Evolutionary conservation across 1,140 invertebrate species (phyloP), one percentile per base, ranked within the genome.

Genomic region (Rhagoletis zephyria): DNA sequence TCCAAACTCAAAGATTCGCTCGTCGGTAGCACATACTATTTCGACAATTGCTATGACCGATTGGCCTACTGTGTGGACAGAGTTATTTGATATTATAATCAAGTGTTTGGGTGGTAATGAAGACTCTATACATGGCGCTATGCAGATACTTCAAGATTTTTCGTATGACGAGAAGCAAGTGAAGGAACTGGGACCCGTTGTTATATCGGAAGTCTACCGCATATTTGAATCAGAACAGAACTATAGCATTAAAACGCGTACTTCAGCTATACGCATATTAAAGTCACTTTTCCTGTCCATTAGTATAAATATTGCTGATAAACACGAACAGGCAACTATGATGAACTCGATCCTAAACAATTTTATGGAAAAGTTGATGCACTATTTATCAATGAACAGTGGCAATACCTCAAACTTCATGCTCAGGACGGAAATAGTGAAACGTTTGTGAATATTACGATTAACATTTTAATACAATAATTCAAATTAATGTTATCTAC

Each of bases 61-160:
- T 93, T 97, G 96, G 95, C 96, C 96, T 0, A 96, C 96, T 88
- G 93, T 95, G 87, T 97, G 96, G 96, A 95, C 96, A 7, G 94
- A 96, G 61, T 92, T 97, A 4, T 97, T 97, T 89, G 94, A 96
- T 87, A 95, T 96, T 81, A 94, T 97, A 59, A 95, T 97, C 86
- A 94, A 94, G 86, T 96, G 94, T 90, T 92, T 95, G 56, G 94
- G 94, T 7, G 94, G 94, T 3, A 94, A 94, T 88, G 94, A 95
- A 88, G 93, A 93, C 92, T 94, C 95, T 3, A 95, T 97, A 45
- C 95, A 97, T 93, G 96, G 96, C 65, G 95, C 96, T 9, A 97
- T 97, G 96, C 94, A 96, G 91, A 96, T 97, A 42, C 92, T 97
- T 42, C 95, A 95, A 88, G 96, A 97, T 92, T 96, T 97, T 88